Base-by-base conservation (phyloP, 2,113 vertebrate species). In the Zootoca vivipara region DNA sequence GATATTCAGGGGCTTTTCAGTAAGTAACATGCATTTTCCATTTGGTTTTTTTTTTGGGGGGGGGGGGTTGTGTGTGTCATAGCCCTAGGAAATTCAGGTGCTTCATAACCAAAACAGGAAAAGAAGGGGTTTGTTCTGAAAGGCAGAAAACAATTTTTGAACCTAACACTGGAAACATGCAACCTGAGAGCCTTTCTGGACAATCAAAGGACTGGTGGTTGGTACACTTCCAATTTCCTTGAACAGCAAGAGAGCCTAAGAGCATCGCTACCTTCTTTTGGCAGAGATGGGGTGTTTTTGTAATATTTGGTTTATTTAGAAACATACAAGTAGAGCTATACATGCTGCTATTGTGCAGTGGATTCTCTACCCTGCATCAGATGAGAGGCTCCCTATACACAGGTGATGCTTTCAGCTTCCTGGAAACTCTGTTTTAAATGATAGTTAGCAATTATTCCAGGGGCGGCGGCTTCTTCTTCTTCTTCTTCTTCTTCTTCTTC, bases 1-100 rank as follows among this genome's bases (percentile, higher is more conserved):
- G 96, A 79, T 97, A 98, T 89, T 87, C 56, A 0, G 98, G 98
- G 86, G 98, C 98, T 83, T 97, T 98, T 22, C 89, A 94, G 98
- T 98, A 89, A 96, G 98, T 97, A 78, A 5, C 42, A 30, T n/a
- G 2, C 74, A 38, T 67, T 88, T 83, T 83, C 4, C 8, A 2
- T 26, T 40, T 35, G 5, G 24, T 9, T 40, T 33, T 40, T 67
- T 65, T 46, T 73, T 33, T 5, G 2, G 0, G 7, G 33, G 33
- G n/a, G 5, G 69, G n/a, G 30, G 26, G n/a, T n/a, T n/a, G n/a
- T n/a, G n/a, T n/a, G n/a, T 52, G 2, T 52, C 6, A 38, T 5
- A 40, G 24, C 18, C 26, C 35, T 64, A 40, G 22, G 40, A 69
- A 46, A 28, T 42, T 42, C 40, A 52, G 28, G 28, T 83, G 24